phyloP scores from a whole-genome alignment of 2,888 invertebrate species.

The Epirrita christyi region DNA sequence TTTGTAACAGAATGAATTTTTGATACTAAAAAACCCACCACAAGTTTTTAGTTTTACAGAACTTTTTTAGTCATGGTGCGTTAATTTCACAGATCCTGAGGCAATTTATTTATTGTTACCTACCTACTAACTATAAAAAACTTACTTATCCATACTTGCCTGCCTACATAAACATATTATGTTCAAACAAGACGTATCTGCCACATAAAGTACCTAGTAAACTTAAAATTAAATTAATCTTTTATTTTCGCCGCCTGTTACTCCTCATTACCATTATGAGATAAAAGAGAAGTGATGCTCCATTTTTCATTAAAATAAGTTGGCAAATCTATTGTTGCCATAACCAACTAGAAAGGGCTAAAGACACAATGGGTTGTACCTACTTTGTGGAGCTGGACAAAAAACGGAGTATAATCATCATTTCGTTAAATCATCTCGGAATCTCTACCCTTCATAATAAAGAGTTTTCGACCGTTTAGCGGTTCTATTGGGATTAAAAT shows the following conservation, averaged over 20 bases:
- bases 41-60: too few relatives aligned
- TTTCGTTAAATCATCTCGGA: neutral
- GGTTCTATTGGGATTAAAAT: too few relatives aligned
- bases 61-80: too few relatives aligned
- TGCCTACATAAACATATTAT: too few relatives aligned
- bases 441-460: neutral
- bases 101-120: too few relatives aligned
- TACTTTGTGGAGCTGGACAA: conserved; percentile 12
- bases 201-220: too few relatives aligned
- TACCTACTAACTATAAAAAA: too few relatives aligned
- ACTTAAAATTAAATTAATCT: conserved; percentile 4
- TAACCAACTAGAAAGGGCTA: conserved; percentile 3
- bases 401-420: neutral
- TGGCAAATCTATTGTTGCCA: conserved; percentile 12
- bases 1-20: neutral
- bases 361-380: neutral
- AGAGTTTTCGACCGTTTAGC: too few relatives aligned
- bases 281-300: conserved; percentile 29
- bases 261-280: conserved; percentile 6
- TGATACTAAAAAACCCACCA: too few relatives aligned
- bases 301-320: conserved; percentile 17
- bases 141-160: too few relatives aligned
- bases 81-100: too few relatives aligned
- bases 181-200: neutral
- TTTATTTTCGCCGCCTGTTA: neutral